Conservation (phyloP, 2,113 vertebrate genomes). For the Podarcis raffonei region DNA sequence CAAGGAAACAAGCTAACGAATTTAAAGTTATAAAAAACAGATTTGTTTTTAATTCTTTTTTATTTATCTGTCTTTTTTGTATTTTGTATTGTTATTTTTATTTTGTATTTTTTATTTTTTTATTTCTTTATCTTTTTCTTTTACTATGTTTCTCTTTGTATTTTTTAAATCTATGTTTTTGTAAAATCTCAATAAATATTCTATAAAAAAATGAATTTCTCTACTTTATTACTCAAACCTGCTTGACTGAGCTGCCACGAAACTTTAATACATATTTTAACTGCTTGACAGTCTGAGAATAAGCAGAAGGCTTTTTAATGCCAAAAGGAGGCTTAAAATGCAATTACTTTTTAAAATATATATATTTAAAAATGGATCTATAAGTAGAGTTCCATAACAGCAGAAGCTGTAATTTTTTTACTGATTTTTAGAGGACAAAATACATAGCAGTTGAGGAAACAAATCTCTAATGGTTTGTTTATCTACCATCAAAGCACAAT, state of each 20-base stretch:
- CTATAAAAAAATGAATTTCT: too few species aligned
- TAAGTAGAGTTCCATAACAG: conserved; percentile 53
- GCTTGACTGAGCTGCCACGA: background rate
- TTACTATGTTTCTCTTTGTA: too few species aligned
- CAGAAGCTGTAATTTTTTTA: conserved; percentile 36
- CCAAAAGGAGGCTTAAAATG: conserved; percentile 23
- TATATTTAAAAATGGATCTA: conserved; percentile 34
- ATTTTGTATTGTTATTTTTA: too few species aligned
- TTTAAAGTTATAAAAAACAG: too few species aligned
- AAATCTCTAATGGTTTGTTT: conserved; percentile 37
- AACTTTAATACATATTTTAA: conserved; percentile 6
- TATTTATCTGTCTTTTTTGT: too few species aligned
- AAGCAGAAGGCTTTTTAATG: conserved; percentile 61
- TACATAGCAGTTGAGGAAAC: background rate
- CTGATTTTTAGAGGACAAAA: background rate
- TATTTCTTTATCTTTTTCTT: too few species aligned
- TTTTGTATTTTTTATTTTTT: too few species aligned
- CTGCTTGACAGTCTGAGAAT: conserved; percentile 44
- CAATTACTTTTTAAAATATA: conserved; percentile 38
- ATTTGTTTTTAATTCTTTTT: too few species aligned
- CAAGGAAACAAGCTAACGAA: too few species aligned
- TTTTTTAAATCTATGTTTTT: too few species aligned
- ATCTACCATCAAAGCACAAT: conserved; percentile 37
- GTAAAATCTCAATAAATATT: too few species aligned
- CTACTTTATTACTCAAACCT: conserved; percentile 50